Conservation (phyloP, 2,888 invertebrate species). For the Ganaspis brasiliensis region DNA sequence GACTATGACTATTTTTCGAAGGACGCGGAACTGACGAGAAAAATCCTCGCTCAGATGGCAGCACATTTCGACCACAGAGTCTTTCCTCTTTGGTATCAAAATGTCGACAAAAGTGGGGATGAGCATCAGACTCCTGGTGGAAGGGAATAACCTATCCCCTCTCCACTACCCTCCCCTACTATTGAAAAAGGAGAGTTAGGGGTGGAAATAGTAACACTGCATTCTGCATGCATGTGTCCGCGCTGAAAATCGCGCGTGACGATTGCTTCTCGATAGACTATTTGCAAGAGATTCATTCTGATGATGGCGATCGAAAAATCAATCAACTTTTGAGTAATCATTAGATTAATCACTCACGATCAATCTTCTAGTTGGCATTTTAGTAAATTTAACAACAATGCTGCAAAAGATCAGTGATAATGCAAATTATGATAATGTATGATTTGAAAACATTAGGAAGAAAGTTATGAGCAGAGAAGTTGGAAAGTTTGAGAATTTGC, state of each 20-base stretch:
- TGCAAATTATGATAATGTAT: background rate
- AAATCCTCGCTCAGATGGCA: constrained; percentile 76
- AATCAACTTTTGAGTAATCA: too few species aligned
- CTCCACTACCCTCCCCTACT: constrained; percentile 48
- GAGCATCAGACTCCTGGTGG: constrained; percentile 45
- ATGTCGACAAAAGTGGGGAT: constrained; percentile 65
- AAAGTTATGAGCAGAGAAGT: background rate
- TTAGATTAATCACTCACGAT: too few species aligned
- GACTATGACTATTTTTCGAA: constrained; percentile 59
- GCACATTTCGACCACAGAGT: constrained; percentile 74
- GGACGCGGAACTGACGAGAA: constrained; percentile 57
- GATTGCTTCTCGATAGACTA: constrained; percentile 7
- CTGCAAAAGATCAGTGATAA: too few species aligned
- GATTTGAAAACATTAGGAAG: too few species aligned
- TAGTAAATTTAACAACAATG: too few species aligned
- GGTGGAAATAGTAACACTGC: constrained; percentile 43
- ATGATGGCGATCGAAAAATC: too few species aligned
- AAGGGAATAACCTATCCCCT: constrained; percentile 56
- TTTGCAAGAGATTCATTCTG: background rate
- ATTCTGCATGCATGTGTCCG: constrained; percentile 10
- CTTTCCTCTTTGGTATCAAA: constrained; percentile 66
- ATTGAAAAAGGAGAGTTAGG: constrained; percentile 38
- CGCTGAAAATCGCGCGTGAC: constrained; percentile 30
- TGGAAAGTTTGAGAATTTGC: constrained; percentile 26
- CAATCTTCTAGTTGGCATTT: too few species aligned